These are phyloP conservation scores for Florisuga fusca DNA, from an alignment of 2,797 vertebrate genomes.

Conservation along the genomic window DNA sequence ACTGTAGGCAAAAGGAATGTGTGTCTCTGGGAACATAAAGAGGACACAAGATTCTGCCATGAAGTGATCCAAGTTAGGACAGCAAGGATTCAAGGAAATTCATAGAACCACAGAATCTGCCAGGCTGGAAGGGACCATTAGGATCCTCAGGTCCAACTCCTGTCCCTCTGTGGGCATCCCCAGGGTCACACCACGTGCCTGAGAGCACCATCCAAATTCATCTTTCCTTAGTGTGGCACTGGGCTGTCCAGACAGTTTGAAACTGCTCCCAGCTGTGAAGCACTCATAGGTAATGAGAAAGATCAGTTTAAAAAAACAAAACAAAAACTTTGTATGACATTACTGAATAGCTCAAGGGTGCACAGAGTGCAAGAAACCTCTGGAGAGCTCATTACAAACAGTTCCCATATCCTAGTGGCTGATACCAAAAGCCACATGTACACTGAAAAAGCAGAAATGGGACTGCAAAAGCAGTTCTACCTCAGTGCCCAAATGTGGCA, in stretches of 20 bases:
- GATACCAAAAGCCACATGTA: not conserved
- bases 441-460: not conserved
- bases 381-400: not conserved
- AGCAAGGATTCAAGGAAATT: not conserved
- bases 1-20: not conserved
- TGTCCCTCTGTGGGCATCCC: too few species aligned
- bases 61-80: not conserved
- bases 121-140: too few species aligned
- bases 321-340: fast-evolving
- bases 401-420: not conserved
- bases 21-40: not conserved
- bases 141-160: too few species aligned
- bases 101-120: too few species aligned
- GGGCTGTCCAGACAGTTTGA: not conserved
- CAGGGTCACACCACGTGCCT: too few species aligned
- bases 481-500: not conserved
- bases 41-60: not conserved
- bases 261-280: not conserved
- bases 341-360: not conserved
- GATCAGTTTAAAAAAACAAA: not conserved
- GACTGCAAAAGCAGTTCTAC: not conserved
- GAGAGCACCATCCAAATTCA: too few species aligned
- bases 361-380: not conserved
- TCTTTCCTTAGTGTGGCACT: not conserved
- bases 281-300: not conserved